Evolutionary conservation across 2,888 invertebrate genomes (phyloP), one percentile per base, ranked within the genome.

Genomic region (Pristionchus mayeri): DNA sequence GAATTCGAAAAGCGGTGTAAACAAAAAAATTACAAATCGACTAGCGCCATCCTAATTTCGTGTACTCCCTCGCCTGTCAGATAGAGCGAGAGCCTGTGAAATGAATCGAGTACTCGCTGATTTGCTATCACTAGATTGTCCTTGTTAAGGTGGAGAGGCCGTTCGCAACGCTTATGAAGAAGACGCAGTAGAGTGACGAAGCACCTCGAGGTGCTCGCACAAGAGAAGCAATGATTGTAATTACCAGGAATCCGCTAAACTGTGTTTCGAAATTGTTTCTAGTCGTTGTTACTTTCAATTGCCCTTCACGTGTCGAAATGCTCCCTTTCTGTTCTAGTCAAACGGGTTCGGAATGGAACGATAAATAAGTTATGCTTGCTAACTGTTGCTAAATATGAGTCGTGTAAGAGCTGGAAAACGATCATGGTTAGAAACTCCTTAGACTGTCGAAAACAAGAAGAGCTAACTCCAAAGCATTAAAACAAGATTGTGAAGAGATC

Each of bases 131-230:
- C n/a, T n/a, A n/a, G n/a, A 2, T n/a, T 16, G 0, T n/a, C 24
- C 4, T 24, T n/a, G 4, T 54, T 2, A 24, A 63, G 71, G 0
- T 16, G n/a, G 71, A 71, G 24, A 21, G 71, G 24, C 71, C 71
- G 71, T 71, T 71, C 71, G 71, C 40, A 6, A 44, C 71, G n/a
- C 40, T 71, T 1, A 44, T 71, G 40, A 71, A 71, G 40, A 71
- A 71, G 44, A 71, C 71, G 40, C 40, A 71, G 40, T 71, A 71
- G 40, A n/a, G 16, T n/a, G 71, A n/a, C 24, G 34, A 44, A 44
- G 24, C 37, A 67, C 18, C 37, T 18, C 18, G 37, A 37, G 37
- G 57, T 57, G 57, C n/a, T 57, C 7, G 0, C 7, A 21, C 2
- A 6, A n/a, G 27, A 21, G 34, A 67, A 37, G 34, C 21, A 16